Evolutionary conservation across 1,140 invertebrate species (phyloP), one percentile per base, ranked within the genome.

Genomic region (Cydia splendana): DNA sequence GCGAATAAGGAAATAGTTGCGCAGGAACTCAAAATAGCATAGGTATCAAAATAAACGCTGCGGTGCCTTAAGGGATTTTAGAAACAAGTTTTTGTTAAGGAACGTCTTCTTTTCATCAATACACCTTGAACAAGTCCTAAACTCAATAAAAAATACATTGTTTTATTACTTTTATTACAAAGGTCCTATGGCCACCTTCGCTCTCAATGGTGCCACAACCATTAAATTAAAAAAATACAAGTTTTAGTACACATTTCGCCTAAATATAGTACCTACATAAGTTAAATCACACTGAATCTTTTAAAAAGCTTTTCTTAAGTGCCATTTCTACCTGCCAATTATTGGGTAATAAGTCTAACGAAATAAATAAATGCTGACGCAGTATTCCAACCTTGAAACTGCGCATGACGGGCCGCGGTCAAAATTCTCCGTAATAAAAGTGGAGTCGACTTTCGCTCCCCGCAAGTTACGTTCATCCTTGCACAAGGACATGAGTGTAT

Each of bases 401-500:
- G 65, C 28, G 28, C 28, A 69, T 38, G 65, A 38, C 30, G 12
- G 28, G 10, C 13, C 67, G n/a, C 15, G 30, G 1, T 7, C 67
- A n/a, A 71, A 71, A 71, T 71, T 71, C 67, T 10, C n/a, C 15
- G 67, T 71, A 71, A 71, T 71, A 71, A 71, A 71, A 71, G 30
- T 42, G 34, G 67, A 38, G n/a, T 71, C 34, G 34, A 42, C 30
- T 71, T 71, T 71, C 67, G 67, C 30, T 38, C 67, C 57, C 57
- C 20, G 7, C 57, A 62, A 62, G 20, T 12, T 20, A 62, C 57
- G 57, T 24, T 12, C 20, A 62, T 62, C 57, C 57, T 62, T 62
- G 57, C 57, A 20, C 57, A 62, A 62, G 57, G 57, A 62, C 20
- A 62, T n/a, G n/a, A n/a, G 51, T 53, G 51, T n/a, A 62, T 24